Base-by-base conservation (phyloP, 2,797 vertebrate species). In the Rhinichthys osculus region DNA sequence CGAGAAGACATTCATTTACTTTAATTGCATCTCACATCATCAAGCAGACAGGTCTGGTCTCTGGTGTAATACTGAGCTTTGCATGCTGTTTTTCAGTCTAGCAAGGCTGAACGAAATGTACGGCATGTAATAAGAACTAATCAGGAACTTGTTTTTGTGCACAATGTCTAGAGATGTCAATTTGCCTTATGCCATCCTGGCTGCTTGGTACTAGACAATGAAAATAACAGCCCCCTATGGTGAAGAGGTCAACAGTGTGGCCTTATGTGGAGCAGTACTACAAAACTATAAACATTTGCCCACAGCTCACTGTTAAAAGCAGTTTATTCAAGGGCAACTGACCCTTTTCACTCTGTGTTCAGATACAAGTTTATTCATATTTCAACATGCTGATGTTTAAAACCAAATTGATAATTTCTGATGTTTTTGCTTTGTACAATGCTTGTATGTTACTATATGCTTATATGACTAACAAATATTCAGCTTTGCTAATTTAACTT, bases 141-240 rank as follows among this genome's bases (percentile, higher is more conserved):
- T 85, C 59, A 88, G 40, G 27, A 42, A 52, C 54, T 86, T 89
- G 84, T 80, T 87, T 87, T 88, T 83, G 82, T 85, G 82, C 78
- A 77, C 78, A 87, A 85, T 86, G 87, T 85, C 83, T 83, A 85
- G 69, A 86, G 76, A 90, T 87, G 88, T 86, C 89, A 84, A 40
- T 88, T 86, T 87, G 62, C 62, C 62, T 83, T 69, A 47, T 76
- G 47, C 40, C 62, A 35, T 78, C 72, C 40, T 76, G 79, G 78
- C 79, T 83, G 70, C 23, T n/a, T 9, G 38, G 78, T 42, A 50
- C 42, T 54, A 57, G 79, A 67, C 50, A 71, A 77, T 70, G 73
- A 85, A 87, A 88, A 82, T 76, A 87, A 82, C 50, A 84, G 47
- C 30, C 40, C 72, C 87, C 85, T 73, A 3, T 66, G 52, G 85